phyloP scores from a whole-genome alignment of 2,797 vertebrate genomes.

The Lycodopsis pacificus region DNA sequence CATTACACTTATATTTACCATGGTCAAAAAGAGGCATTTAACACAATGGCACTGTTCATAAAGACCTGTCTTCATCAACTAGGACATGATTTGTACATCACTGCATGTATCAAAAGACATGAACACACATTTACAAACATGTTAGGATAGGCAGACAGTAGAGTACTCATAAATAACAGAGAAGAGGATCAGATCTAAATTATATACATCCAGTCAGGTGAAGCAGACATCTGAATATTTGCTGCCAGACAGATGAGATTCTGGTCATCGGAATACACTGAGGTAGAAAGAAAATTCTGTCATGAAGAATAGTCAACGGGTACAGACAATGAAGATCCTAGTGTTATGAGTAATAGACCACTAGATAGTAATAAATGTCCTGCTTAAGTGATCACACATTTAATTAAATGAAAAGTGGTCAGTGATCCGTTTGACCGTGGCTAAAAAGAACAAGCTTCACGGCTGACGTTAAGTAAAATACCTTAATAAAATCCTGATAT shows the following conservation, averaged over 20 bases:
- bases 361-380: background rate
- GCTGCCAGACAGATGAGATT: constrained; percentile 38
- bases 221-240: constrained; percentile 39
- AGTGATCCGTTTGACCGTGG: background rate
- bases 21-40: constrained; percentile 46
- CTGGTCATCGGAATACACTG: constrained; percentile 34
- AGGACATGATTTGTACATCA: constrained; percentile 42
- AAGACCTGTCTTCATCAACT: constrained; percentile 40
- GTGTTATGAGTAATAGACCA: background rate
- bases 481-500: background rate
- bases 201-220: constrained; percentile 61
- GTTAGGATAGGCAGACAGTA: constrained; percentile 42
- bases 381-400: background rate
- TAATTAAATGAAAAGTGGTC: background rate
- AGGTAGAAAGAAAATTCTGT: constrained; percentile 5
- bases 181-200: constrained; percentile 52
- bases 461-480: background rate
- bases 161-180: constrained; percentile 71
- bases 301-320: background rate
- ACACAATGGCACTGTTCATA: constrained; percentile 70
- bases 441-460: background rate
- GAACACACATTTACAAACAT: constrained; percentile 54
- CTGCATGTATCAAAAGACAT: constrained; percentile 55
- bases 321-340: background rate
- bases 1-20: constrained; percentile 18